A percentile compares a stretch with the other conserved stretches of the same genome.
Evolutionary conservation across 2,797 vertebrate genomes (phyloP).

Genomic region (Liparis tanakae): DNA sequence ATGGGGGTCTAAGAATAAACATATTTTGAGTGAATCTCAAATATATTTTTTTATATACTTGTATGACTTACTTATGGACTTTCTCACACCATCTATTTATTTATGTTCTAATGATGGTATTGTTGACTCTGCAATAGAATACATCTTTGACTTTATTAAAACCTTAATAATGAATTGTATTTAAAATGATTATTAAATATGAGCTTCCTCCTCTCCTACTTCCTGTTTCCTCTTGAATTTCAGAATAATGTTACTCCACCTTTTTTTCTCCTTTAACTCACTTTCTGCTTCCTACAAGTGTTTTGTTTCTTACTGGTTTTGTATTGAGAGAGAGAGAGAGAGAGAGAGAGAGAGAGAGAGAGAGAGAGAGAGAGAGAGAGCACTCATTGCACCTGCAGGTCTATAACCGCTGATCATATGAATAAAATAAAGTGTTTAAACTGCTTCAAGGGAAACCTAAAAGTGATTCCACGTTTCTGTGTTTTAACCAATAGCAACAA

Average conservation of each 20-base stretch:
- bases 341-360: too few relatives aligned
- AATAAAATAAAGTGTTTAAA: too few relatives aligned
- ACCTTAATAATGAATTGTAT: too few relatives aligned
- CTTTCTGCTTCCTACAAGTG: background rate
- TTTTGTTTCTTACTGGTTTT: background rate
- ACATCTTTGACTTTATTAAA: background rate
- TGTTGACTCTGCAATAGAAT: background rate
- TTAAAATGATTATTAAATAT: background rate
- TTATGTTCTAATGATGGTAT: background rate
- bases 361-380: background rate
- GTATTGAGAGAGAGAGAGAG: background rate
- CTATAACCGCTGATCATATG: background rate
- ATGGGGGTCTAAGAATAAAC: background rate
- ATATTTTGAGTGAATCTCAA: too few relatives aligned
- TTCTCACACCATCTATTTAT: background rate
- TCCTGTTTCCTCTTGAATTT: background rate
- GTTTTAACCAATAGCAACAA: background rate
- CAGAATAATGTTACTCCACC: background rate
- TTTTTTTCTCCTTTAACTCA: background rate
- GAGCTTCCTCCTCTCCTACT: background rate
- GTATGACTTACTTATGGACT: background rate
- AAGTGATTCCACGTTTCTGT: background rate
- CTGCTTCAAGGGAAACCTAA: background rate
- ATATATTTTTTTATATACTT: too few relatives aligned
- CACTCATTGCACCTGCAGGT: background rate